A percentile compares a stretch with the other conserved stretches of the same genome.
Evolutionary conservation across 2,888 invertebrate genomes (phyloP).

Genomic region (Spilosoma lubricipeda): DNA sequence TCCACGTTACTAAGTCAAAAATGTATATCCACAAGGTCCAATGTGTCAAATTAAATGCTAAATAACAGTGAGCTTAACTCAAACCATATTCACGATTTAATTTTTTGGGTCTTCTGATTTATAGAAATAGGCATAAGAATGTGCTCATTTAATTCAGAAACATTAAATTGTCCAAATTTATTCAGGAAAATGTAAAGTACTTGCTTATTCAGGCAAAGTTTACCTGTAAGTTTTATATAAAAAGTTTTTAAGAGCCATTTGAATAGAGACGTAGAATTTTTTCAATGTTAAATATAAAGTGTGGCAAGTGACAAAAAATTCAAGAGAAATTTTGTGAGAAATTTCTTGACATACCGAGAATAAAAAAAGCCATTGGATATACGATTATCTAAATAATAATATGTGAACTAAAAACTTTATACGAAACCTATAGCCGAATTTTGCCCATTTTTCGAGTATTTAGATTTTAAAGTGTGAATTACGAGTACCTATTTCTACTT

Average conservation of each 20-base stretch:
- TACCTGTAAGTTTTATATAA: background rate
- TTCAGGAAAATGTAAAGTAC: conserved; percentile 6
- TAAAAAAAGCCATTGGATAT: too few relatives aligned
- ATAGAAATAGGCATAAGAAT: background rate
- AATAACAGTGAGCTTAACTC: background rate
- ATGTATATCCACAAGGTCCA: too few relatives aligned
- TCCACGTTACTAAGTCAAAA: conserved; percentile 14
- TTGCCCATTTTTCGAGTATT: too few relatives aligned
- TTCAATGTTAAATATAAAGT: background rate
- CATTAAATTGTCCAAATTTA: conserved; percentile 7
- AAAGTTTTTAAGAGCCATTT: background rate
- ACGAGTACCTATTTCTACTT: too few relatives aligned
- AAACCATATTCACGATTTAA: background rate
- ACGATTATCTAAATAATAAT: too few relatives aligned
- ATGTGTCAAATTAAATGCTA: too few relatives aligned
- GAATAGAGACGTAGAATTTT: background rate
- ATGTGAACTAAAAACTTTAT: too few relatives aligned
- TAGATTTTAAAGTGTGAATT: too few relatives aligned
- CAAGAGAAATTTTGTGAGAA: background rate
- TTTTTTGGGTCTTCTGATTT: background rate
- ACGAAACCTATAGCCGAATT: too few relatives aligned
- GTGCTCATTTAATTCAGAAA: conserved; percentile 9
- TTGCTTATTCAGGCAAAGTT: background rate
- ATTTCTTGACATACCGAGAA: background rate
- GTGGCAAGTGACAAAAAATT: background rate